These are phyloP conservation scores for Melinopterus prodromus DNA, from an alignment of 2,888 invertebrate species.

Conservation along the genomic window DNA sequence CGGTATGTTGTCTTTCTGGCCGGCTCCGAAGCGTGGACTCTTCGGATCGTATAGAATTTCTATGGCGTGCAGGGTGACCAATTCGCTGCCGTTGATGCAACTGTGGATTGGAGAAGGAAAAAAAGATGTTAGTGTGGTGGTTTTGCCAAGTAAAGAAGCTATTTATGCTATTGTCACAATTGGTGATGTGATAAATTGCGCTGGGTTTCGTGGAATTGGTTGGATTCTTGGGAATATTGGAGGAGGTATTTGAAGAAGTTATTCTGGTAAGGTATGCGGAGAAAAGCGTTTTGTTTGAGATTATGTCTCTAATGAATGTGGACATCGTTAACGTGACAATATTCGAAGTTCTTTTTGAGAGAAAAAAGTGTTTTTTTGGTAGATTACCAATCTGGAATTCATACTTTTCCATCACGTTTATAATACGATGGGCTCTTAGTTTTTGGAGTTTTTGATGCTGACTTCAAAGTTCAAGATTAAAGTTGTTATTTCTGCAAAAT, in stretches of 20 bases:
- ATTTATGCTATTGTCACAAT: background rate
- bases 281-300: background rate
- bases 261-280: background rate
- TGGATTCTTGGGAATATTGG: background rate
- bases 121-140: background rate
- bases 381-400: too few relatives aligned
- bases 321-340: background rate
- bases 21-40: constrained; percentile 77
- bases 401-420: too few relatives aligned
- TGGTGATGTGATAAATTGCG: background rate
- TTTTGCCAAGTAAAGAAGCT: background rate
- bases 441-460: too few relatives aligned
- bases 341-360: too few relatives aligned
- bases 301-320: background rate
- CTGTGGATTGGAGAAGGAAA: constrained; percentile 45
- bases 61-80: constrained; percentile 67
- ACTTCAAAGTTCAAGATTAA: too few relatives aligned
- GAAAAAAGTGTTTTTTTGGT: too few relatives aligned
- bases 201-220: background rate
- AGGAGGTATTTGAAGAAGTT: background rate
- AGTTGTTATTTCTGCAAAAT: too few relatives aligned
- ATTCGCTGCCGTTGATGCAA: constrained; percentile 59
- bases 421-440: too few relatives aligned
- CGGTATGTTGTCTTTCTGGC: constrained; percentile 68
- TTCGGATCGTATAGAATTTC: constrained; percentile 76